Conservation (phyloP, 2,888 invertebrate genomes). For the Antitype chi region DNA sequence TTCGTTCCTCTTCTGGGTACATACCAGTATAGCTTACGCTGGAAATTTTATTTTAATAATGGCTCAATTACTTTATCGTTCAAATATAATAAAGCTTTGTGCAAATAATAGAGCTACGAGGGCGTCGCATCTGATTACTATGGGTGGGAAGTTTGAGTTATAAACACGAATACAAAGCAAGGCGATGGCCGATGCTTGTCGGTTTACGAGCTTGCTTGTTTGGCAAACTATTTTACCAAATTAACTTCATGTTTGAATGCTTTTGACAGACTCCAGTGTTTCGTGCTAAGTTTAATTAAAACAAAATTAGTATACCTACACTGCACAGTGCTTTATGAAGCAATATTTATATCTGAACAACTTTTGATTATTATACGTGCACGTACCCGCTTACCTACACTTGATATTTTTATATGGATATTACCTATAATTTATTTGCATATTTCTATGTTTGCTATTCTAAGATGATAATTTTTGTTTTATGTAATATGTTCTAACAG, state of each 20-base stretch:
- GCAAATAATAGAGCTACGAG: neutral
- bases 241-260: constrained; percentile 60
- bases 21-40: neutral
- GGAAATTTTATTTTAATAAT: constrained; percentile 14
- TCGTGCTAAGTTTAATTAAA: constrained; percentile 53
- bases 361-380: constrained; percentile 1
- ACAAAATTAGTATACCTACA: constrained; percentile 23
- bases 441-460: constrained; percentile 29
- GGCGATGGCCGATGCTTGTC: constrained; percentile 36
- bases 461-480: constrained; percentile 34
- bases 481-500: constrained; percentile 28
- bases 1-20: constrained; percentile 6
- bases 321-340: constrained; percentile 15
- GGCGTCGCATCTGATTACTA: constrained; percentile 20
- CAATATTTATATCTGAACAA: constrained; percentile 18
- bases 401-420: constrained; percentile 7
- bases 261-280: constrained; percentile 52
- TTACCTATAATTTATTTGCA: constrained; percentile 2
- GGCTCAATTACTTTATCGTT: constrained; percentile 29
- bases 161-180: constrained; percentile 43
- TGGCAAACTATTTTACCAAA: constrained; percentile 57
- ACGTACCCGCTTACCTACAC: neutral
- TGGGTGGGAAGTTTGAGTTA: constrained; percentile 27
- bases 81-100: constrained; percentile 25
- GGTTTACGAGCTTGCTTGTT: constrained; percentile 52